These are phyloP conservation scores for Potamilus streckersoni DNA, from an alignment of 1,140 invertebrate species.

Conservation along the genomic window DNA sequence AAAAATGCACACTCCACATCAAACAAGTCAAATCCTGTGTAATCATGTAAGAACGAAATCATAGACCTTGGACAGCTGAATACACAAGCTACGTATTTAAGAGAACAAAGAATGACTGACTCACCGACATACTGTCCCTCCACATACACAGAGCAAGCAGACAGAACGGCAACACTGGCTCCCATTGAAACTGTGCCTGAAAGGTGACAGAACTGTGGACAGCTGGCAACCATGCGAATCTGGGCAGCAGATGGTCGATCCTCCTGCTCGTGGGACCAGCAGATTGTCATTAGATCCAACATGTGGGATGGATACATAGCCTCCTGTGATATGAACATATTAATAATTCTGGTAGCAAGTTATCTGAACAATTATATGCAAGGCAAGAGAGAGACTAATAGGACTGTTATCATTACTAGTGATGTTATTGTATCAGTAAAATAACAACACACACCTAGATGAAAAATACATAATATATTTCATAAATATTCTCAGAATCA, in stretches of 20 bases:
- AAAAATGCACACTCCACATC: too few species aligned
- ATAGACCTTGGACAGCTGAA: too few species aligned
- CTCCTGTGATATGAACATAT: slow-evolving; percentile 59
- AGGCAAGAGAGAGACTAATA: too few species aligned
- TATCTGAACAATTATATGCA: too few species aligned
- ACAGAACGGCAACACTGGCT: slow-evolving; percentile 33
- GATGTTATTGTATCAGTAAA: too few species aligned
- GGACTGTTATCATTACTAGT: too few species aligned
- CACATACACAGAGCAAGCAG: slow-evolving; percentile 34
- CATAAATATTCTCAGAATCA: too few species aligned
- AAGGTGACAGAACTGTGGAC: slow-evolving; percentile 92
- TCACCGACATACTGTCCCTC: slow-evolving; percentile 1
- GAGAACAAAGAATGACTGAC: neutral
- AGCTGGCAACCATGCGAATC: slow-evolving; percentile 89
- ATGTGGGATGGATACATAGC: slow-evolving; percentile 87
- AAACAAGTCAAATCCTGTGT: too few species aligned
- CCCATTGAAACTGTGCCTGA: slow-evolving; percentile 77
- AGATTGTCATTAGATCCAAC: slow-evolving; percentile 94
- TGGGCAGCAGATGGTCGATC: slow-evolving; percentile 92
- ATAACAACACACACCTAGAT: too few species aligned
- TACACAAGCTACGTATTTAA: neutral
- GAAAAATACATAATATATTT: too few species aligned
- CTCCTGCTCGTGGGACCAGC: slow-evolving; percentile 90
- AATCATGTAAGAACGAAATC: too few species aligned
- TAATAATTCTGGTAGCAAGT: neutral